phyloP scores from a whole-genome alignment of 2,797 vertebrate genomes.

The Vultur gryphus region DNA sequence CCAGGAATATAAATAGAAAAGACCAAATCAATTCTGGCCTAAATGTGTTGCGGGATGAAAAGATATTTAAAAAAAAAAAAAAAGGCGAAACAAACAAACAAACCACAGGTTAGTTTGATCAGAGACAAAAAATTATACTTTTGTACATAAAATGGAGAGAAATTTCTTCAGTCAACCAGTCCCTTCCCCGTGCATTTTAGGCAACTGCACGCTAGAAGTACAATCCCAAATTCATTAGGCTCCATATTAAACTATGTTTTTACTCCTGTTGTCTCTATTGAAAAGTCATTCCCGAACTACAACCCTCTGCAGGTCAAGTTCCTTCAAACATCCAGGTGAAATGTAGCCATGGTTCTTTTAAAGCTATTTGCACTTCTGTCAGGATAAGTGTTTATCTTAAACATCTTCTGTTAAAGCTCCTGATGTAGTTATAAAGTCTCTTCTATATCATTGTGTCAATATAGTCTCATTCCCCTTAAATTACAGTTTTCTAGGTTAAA shows the following conservation, averaged over 20 bases:
- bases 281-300: neutral
- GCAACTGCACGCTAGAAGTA: neutral
- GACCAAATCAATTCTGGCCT: neutral
- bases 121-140: neutral
- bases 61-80: neutral
- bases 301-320: neutral
- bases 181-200: neutral
- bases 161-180: neutral
- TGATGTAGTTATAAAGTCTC: neutral
- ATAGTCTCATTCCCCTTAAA: neutral
- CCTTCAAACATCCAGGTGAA: neutral
- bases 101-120: neutral
- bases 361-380: neutral
- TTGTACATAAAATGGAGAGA: neutral
- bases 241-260: neutral
- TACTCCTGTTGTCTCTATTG: neutral
- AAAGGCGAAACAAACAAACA: neutral
- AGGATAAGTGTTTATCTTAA: neutral
- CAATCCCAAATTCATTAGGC: neutral
- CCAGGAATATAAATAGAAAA: constrained; percentile 36
- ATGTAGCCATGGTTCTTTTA: neutral
- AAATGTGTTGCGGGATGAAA: neutral
- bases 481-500: neutral
- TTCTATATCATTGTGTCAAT: neutral
- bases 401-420: neutral